Conservation (phyloP, 1,140 invertebrate genomes). For the Drosophila quadrilineata region DNA sequence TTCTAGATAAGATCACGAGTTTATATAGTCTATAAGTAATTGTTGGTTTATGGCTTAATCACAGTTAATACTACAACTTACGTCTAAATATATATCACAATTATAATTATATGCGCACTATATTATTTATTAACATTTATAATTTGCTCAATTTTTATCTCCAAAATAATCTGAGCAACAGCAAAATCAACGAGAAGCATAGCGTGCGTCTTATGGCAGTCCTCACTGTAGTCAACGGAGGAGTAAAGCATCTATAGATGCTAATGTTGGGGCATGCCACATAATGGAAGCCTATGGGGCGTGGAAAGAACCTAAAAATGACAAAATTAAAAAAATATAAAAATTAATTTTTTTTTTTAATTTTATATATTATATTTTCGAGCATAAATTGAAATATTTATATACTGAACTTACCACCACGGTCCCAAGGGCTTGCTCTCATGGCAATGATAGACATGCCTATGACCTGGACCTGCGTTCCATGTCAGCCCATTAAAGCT, state of each 20-base stretch:
- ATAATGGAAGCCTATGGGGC: too few relatives aligned
- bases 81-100: too few relatives aligned
- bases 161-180: slow-evolving; percentile 5
- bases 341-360: too few relatives aligned
- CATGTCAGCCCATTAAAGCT: not conserved
- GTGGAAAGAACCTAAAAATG: too few relatives aligned
- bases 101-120: not conserved
- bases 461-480: not conserved
- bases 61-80: too few relatives aligned
- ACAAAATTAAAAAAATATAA: too few relatives aligned
- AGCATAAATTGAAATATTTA: too few relatives aligned
- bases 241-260: not conserved
- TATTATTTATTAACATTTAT: not conserved
- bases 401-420: too few relatives aligned
- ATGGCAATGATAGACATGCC: not conserved
- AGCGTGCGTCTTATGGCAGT: slow-evolving; percentile 1
- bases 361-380: too few relatives aligned
- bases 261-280: not conserved
- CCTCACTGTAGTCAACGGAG: not conserved
- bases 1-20: not conserved
- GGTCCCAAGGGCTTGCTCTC: too few relatives aligned
- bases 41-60: not conserved
- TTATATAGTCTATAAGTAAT: not conserved
- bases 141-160: too few relatives aligned
- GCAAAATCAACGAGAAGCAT: not conserved